These are phyloP conservation scores for Jaculus jaculus DNA, from an alignment of 2,113 vertebrate species.

Conservation along the genomic window DNA sequence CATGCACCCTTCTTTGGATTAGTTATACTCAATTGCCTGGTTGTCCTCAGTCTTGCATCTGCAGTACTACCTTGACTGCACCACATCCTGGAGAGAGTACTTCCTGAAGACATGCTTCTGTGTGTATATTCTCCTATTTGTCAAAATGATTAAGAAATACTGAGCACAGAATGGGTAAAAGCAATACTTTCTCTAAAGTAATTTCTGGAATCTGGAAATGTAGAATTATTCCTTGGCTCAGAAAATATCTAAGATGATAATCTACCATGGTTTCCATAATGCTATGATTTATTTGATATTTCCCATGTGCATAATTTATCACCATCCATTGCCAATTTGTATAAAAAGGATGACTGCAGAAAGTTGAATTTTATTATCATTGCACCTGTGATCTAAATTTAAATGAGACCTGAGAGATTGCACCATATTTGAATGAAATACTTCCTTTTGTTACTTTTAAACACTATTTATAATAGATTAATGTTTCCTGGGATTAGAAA, in stretches of 20 bases:
- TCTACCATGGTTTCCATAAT: conserved; percentile 7
- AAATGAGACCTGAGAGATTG: conserved; percentile 28
- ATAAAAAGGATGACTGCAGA: conserved; percentile 36
- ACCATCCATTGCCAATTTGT: conserved; percentile 52
- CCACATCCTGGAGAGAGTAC: not conserved
- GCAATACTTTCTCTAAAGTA: not conserved
- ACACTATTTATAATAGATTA: conserved; percentile 11
- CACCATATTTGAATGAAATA: conserved; percentile 49
- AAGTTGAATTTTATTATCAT: conserved; percentile 61
- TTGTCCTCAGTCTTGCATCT: not conserved
- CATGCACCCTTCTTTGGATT: not conserved
- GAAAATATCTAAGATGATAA: conserved; percentile 38
- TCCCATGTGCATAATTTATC: conserved; percentile 53
- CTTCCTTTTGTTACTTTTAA: conserved; percentile 48
- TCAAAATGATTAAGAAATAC: conserved; percentile 8
- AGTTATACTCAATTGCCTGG: not conserved
- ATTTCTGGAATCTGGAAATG: conserved; percentile 44
- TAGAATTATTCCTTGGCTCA: not conserved
- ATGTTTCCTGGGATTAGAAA: conserved; percentile 2
- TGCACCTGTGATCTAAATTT: conserved; percentile 66
- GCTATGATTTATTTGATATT: conserved; percentile 32
- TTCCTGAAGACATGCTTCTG: not conserved
- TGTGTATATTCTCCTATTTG: not conserved
- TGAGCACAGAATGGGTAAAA: not conserved
- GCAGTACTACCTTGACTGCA: not conserved